Base-by-base conservation (phyloP, 2,888 invertebrate species). In the Hemithea aestivaria region DNA sequence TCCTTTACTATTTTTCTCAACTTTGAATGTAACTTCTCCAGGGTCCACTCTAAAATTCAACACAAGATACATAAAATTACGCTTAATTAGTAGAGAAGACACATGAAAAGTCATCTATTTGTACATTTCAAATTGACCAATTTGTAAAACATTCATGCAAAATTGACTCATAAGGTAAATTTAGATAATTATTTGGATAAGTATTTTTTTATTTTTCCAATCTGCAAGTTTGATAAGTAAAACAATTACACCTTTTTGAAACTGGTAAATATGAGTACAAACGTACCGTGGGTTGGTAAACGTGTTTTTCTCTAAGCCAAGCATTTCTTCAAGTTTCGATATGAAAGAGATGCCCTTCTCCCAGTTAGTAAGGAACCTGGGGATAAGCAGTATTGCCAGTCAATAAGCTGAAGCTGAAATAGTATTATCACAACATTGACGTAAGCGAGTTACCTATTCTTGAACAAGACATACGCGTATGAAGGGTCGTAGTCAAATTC, bases 11-110 rank as follows among this genome's bases (percentile, higher is more conserved):
- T 92, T 92, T 32, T 90, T 89, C 39, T 88, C 88, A 1, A 94
- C 93, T 82, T 90, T 92, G 67, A 94, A 95, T 0, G 91, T 91
- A 0, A 96, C 93, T 76, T 94, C 93, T 48, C 92, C 91, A 8
- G 90, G 88, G 54, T 93, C 93, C 44, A 94, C 92, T 46, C 95
- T 92, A 66, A 36, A 89, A 88, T 50, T 53, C 33, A 41, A 48
- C 30, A 35, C 23, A 34, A 26, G 10, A 29, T 32, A 9, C 20
- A 32, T 40, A 40, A n/a, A 35, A 6, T 1, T 1, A 24, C 9
- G 1, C 24, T 25, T 25, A 27, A 4, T 2, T 10, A n/a, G n/a
- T n/a, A n/a, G n/a, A n/a, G n/a, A n/a, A n/a, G n/a, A n/a, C n/a
- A n/a, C n/a, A n/a, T n/a, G n/a, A n/a, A n/a, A n/a, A n/a, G n/a